Percentiles rank a stretch among this genome's conserved stretches.
These are phyloP conservation scores for Antennarius striatus DNA, from an alignment of 2,113 vertebrate genomes.

Conservation along the genomic window DNA sequence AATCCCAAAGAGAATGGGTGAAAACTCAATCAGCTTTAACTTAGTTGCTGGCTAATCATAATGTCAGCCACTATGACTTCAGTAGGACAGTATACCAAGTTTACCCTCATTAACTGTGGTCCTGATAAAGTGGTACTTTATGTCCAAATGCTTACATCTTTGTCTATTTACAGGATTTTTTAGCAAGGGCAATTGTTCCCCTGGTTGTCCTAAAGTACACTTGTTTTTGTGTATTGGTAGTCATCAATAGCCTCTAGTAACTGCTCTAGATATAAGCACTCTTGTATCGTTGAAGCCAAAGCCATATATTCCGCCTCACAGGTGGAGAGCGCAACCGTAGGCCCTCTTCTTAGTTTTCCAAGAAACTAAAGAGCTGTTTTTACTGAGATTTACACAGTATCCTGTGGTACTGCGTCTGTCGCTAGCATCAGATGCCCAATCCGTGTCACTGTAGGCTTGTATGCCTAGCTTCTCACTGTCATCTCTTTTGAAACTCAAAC, in stretches of 20 bases:
- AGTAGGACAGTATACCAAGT: background rate
- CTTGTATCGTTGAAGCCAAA: conserved; percentile 13
- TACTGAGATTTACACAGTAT: conserved; percentile 11
- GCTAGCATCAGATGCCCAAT: conserved; percentile 8
- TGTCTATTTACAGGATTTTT: conserved; percentile 12
- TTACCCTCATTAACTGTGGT: background rate
- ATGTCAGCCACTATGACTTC: background rate
- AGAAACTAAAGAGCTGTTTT: background rate
- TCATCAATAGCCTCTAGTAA: background rate
- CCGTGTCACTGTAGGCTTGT: conserved; percentile 1
- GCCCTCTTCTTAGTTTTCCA: conserved; percentile 23
- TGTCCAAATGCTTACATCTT: conserved; percentile 10
- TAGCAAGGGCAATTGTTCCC: conserved; percentile 7
- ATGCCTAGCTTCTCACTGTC: background rate
- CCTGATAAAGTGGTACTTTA: conserved; percentile 13
- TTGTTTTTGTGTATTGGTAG: background rate
- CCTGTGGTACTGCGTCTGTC: conserved; percentile 10
- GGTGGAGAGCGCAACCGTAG: conserved; percentile 1
- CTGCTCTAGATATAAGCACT: conserved; percentile 1
- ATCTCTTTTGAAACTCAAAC: background rate
- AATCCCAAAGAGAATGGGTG: too few relatives aligned
- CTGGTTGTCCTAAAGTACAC: conserved; percentile 16
- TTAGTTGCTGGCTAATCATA: background rate
- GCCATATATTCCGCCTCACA: conserved; percentile 26
- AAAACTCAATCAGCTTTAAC: too few relatives aligned